phyloP scores from a whole-genome alignment of 1,140 invertebrate genomes.

The Drosophila nasuta region DNA sequence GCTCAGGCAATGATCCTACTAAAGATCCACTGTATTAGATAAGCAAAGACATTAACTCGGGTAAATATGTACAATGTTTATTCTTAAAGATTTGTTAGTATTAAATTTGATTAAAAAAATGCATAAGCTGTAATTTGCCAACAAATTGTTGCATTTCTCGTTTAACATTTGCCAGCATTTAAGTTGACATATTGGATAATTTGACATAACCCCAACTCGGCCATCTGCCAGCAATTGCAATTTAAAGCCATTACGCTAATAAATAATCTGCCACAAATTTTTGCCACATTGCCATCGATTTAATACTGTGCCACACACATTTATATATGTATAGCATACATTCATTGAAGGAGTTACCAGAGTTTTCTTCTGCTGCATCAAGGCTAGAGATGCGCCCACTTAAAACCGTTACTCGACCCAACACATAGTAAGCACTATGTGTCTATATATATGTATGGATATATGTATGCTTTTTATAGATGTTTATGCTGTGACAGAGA shows the following conservation, averaged over 20 bases:
- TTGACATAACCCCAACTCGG: constrained; percentile 7
- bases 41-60: background rate
- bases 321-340: background rate
- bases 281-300: constrained; percentile 75
- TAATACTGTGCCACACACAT: constrained; percentile 48
- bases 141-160: background rate
- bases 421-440: background rate
- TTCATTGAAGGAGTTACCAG: constrained; percentile 31
- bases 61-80: background rate
- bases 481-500: constrained; percentile 44
- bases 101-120: background rate
- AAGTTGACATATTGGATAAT: constrained; percentile 9
- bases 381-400: constrained; percentile 57
- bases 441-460: background rate
- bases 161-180: background rate
- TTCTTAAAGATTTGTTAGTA: background rate
- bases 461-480: constrained; percentile 39
- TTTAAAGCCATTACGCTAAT: constrained; percentile 78
- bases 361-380: constrained; percentile 30
- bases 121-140: too few species aligned
- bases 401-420: constrained; percentile 9
- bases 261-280: constrained; percentile 76
- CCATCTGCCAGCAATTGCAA: constrained; percentile 49
- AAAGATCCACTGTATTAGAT: constrained; percentile 20
- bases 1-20: background rate